phyloP scores from a whole-genome alignment of 2,113 vertebrate species.

The Microcebus griseorufus region DNA sequence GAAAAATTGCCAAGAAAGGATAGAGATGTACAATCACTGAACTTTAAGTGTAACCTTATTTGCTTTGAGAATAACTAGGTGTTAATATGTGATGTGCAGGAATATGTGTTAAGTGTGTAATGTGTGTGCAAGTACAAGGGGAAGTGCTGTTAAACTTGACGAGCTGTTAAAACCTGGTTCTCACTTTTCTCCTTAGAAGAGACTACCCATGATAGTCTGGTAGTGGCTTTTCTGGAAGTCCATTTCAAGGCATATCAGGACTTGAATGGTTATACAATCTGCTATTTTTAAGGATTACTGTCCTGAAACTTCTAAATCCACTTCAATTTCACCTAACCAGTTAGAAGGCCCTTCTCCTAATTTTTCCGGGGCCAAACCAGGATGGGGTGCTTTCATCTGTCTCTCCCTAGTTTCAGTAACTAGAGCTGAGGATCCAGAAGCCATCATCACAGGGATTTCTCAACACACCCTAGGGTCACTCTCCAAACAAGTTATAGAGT shows the following conservation, averaged over 20 bases:
- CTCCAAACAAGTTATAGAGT: background rate
- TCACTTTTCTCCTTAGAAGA: background rate
- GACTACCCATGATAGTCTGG: background rate
- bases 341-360: slow-evolving; percentile 2
- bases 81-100: background rate
- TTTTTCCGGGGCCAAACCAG: background rate
- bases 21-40: background rate
- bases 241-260: background rate
- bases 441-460: background rate
- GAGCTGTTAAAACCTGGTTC: background rate
- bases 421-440: background rate
- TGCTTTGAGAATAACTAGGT: background rate
- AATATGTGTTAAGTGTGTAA: background rate
- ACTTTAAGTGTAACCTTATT: background rate
- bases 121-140: background rate
- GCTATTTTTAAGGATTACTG: slow-evolving; percentile 22
- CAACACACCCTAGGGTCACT: background rate
- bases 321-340: background rate
- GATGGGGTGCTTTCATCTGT: background rate
- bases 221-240: background rate
- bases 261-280: background rate
- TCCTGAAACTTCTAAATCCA: background rate
- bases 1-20: background rate
- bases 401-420: background rate
- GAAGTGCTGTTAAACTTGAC: background rate